Evolutionary conservation across 2,797 vertebrate species (phyloP), one percentile per base, ranked within the genome.

Genomic region (Valencia hispanica): DNA sequence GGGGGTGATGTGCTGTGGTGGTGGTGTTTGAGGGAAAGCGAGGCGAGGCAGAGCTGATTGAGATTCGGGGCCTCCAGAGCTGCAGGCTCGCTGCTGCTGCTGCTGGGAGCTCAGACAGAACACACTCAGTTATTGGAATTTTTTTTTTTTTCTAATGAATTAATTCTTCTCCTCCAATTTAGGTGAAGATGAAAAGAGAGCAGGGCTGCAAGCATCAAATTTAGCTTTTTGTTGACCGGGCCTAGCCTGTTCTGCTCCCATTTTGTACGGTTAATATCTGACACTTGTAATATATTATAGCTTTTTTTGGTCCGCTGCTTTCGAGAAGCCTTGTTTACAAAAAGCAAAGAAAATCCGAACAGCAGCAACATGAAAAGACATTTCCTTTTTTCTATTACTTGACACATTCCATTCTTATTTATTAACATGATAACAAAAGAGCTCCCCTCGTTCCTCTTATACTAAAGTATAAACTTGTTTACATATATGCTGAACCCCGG

Each of bases 101-200:
- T 57, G 53, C 91, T 93, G 83, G 87, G 87, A 91, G 91, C 92
- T 89, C 82, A 78, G 87, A 87, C 88, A 92, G 85, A 93, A 92
- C 90, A 91, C 81, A 81, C 86, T 91, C 90, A 32, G 78, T 92
- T 92, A 94, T 92, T 93, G 89, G 87, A 94, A 93, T 91, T 79
- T 83, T 87, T 77, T 74, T 68, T 84, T 90, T 90, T 90, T 89
- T 88, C 81, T 92, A 93, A 94, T 94, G 91, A 94, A 94, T 94
- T 92, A 93, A 93, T 94, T 94, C 92, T 93, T 91, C 89, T 92
- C 92, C 89, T 93, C 91, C 91, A 92, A 93, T 93, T 93, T 93
- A 93, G 91, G 87, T 88, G 89, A 89, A 91, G 90, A 92, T 91
- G 90, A 93, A 93, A 91, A 92, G 92, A 90, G 83, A 88, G 86